These are phyloP conservation scores for Podargus strigoides DNA, from an alignment of 2,797 vertebrate genomes.

Conservation along the genomic window DNA sequence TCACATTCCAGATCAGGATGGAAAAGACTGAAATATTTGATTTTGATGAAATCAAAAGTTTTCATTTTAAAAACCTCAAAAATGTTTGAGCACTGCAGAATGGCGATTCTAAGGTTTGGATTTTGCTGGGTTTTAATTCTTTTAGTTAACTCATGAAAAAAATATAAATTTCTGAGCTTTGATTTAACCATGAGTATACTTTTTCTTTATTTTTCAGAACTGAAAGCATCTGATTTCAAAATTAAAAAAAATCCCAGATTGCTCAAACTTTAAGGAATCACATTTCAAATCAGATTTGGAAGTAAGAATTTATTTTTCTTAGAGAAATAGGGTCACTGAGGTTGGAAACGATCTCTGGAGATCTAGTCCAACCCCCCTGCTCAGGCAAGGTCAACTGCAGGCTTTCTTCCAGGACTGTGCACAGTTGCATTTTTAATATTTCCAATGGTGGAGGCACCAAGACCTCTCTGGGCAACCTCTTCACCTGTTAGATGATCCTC, in stretches of 20 bases:
- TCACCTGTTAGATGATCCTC: background rate
- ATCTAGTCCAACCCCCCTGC: background rate
- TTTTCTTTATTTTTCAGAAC: background rate
- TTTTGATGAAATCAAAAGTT: background rate
- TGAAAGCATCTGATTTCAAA: background rate
- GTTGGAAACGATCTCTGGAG: background rate
- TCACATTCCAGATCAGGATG: background rate
- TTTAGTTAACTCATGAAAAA: background rate
- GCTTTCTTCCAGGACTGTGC: background rate
- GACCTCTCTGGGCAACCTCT: background rate
- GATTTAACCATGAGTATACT: background rate
- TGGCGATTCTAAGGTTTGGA: background rate
- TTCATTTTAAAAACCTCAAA: background rate
- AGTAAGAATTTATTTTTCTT: background rate
- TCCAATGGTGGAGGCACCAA: background rate
- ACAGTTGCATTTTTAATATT: background rate
- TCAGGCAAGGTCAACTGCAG: background rate
- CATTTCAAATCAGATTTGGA: background rate
- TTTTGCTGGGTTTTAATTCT: background rate
- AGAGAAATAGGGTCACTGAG: background rate
- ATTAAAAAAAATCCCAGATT: background rate
- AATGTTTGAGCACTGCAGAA: background rate
- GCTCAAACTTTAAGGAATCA: background rate
- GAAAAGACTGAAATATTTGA: background rate
- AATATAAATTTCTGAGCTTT: background rate